phyloP scores from a whole-genome alignment of 2,113 vertebrate genomes.

The Eublepharis macularius region DNA sequence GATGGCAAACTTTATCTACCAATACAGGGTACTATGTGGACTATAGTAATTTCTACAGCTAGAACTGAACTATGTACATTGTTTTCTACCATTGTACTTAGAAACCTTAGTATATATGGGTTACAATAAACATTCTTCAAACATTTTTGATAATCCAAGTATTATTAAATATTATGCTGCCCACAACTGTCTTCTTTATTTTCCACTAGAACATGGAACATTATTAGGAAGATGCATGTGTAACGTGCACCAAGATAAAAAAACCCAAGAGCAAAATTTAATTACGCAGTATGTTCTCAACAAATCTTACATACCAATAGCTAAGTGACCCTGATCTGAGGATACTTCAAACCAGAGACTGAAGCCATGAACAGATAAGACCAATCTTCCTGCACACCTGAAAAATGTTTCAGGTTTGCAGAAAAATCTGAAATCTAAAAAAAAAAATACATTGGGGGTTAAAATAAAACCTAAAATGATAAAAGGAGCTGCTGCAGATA shows the following conservation, averaged over 20 bases:
- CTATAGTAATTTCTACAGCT: background rate
- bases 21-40: background rate
- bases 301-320: too few species aligned
- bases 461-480: too few species aligned
- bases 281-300: background rate
- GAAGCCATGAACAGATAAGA: too few species aligned
- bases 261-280: background rate
- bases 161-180: background rate
- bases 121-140: conserved; percentile 32
- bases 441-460: too few species aligned
- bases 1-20: background rate
- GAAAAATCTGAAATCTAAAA: too few species aligned
- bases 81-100: background rate
- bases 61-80: conserved; percentile 2
- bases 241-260: background rate
- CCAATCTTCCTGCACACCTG: too few species aligned
- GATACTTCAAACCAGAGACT: too few species aligned
- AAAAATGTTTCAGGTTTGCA: too few species aligned
- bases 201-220: background rate
- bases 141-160: background rate
- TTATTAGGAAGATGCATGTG: background rate
- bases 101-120: background rate
- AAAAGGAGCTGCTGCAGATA: too few species aligned
- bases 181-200: background rate
- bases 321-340: too few species aligned